Evolutionary conservation across 2,797 vertebrate genomes (phyloP).

Genomic region (Austrolebias charrua): DNA sequence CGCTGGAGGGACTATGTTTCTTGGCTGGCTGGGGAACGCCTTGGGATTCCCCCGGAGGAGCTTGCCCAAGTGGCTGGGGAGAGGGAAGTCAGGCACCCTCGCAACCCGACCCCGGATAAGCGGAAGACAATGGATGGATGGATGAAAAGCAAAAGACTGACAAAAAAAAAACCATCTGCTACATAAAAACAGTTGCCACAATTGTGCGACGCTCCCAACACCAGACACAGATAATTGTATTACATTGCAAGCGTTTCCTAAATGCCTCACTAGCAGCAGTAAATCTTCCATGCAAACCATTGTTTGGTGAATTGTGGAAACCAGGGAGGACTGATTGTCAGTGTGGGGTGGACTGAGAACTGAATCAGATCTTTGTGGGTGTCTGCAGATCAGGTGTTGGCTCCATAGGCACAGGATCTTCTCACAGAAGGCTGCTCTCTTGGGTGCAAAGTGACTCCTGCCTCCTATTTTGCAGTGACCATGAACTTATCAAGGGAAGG

Average conservation of each 20-base stretch:
- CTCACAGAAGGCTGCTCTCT: slow-evolving; percentile 69
- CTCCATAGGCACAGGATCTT: slow-evolving; percentile 75
- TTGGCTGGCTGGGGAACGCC: no score
- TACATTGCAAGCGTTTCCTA: slow-evolving; percentile 47
- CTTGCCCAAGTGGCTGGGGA: no score
- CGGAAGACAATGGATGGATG: no score
- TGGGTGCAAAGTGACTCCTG: slow-evolving; percentile 61
- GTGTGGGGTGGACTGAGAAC: slow-evolving; percentile 49
- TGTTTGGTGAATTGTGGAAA: slow-evolving; percentile 46
- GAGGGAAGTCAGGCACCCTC: no score
- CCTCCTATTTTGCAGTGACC: slow-evolving; percentile 65
- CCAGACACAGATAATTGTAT: slow-evolving; percentile 34
- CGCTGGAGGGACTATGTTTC: no score
- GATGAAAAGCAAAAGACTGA: no score
- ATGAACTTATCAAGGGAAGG: slow-evolving; percentile 76
- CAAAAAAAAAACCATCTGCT: background rate
- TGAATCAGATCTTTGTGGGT: slow-evolving; percentile 32
- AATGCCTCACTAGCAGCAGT: slow-evolving; percentile 37
- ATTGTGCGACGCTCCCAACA: slow-evolving; percentile 33
- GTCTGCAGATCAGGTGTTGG: slow-evolving; percentile 52
- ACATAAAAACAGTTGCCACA: background rate
- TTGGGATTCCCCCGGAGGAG: no score
- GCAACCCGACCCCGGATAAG: no score
- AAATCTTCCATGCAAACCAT: slow-evolving; percentile 53
- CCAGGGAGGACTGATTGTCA: slow-evolving; percentile 48